These are phyloP conservation scores for Chaenocephalus aceratus DNA, from an alignment of 2,113 vertebrate species.

Conservation along the genomic window DNA sequence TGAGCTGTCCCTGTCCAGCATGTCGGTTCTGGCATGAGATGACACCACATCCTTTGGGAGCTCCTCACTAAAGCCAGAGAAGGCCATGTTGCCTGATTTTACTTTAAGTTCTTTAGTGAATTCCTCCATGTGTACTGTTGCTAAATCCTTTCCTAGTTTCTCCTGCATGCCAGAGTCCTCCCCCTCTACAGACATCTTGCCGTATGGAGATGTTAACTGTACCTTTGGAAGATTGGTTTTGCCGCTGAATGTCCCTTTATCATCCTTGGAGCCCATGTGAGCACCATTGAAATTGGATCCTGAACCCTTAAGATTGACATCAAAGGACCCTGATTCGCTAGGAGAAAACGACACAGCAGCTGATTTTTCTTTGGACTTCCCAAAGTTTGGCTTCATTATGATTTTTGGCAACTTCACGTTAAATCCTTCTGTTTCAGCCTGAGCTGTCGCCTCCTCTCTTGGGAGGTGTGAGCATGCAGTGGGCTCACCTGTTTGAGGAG, in stretches of 20 bases:
- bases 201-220: constrained; percentile 83
- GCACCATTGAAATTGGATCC: constrained; percentile 61
- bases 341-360: constrained; percentile 79
- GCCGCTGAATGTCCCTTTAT: constrained; percentile 72
- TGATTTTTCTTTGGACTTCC: constrained; percentile 76
- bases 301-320: constrained; percentile 52
- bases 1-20: constrained; percentile 75
- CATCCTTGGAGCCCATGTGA: constrained; percentile 67
- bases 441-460: constrained; percentile 35
- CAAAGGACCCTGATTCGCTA: constrained; percentile 61
- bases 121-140: constrained; percentile 30
- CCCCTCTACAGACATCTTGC: constrained; percentile 60
- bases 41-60: constrained; percentile 64
- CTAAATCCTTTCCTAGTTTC: constrained; percentile 62
- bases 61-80: constrained; percentile 74
- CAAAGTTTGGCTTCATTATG: constrained; percentile 79
- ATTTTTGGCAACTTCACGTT: constrained; percentile 77
- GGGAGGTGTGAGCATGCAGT: constrained; percentile 17
- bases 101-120: constrained; percentile 41
- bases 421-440: constrained; percentile 47
- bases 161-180: constrained; percentile 58
- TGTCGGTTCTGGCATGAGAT: constrained; percentile 81
- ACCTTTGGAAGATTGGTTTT: constrained; percentile 87
- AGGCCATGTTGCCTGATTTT: constrained; percentile 71
- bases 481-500: constrained; percentile 59